Evolutionary conservation across 2,113 vertebrate species (phyloP), one percentile per base, ranked within the genome.

Genomic region (Pandion haliaetus): DNA sequence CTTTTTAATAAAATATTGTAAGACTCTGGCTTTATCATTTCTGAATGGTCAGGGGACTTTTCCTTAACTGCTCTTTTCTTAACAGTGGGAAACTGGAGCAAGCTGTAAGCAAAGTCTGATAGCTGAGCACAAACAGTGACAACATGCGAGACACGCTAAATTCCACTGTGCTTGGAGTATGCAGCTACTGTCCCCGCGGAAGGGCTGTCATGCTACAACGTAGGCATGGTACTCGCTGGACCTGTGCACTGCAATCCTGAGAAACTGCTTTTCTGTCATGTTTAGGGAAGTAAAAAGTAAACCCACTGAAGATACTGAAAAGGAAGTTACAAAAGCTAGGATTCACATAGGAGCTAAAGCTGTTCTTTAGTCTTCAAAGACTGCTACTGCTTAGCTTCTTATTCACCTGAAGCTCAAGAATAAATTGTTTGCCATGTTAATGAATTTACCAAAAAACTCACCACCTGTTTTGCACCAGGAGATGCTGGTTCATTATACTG

Each of bases 1-100:
- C 67, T 96, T 97, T 96, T 72, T 91, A 96, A 70, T 96, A 97
- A 97, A 97, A 85, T 80, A 71, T 31, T 88, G 13, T 89, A 76
- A 91, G 65, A 87, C 85, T 40, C 10, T 52, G 69, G 38, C 20
- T 96, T 82, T 82, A 14, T 82, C 0, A 49, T 85, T 93, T 94
- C 44, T 85, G 58, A 14, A 28, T 76, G 14, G 8, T 49, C n/a
- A 85, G 23, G 61, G 76, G 23, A 18, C 36, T 87, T 63, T 44
- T 47, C 45, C 36, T 31, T 79, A 90, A 40, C 13, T 81, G 54
- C 52, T 72, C 7, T 50, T 74, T 82, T 38, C 40, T 54, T 79
- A 71, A 50, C 21, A 52, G 11, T 28, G 18, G 38, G 10, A 71
- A 77, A 76, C 5, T n/a, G 29, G 17, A 67, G 32, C 29, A 69